Percentiles rank a stretch among this genome's conserved stretches.
These are phyloP conservation scores for Aspidapion aeneum DNA, from an alignment of 2,888 invertebrate species.

Conservation along the genomic window DNA sequence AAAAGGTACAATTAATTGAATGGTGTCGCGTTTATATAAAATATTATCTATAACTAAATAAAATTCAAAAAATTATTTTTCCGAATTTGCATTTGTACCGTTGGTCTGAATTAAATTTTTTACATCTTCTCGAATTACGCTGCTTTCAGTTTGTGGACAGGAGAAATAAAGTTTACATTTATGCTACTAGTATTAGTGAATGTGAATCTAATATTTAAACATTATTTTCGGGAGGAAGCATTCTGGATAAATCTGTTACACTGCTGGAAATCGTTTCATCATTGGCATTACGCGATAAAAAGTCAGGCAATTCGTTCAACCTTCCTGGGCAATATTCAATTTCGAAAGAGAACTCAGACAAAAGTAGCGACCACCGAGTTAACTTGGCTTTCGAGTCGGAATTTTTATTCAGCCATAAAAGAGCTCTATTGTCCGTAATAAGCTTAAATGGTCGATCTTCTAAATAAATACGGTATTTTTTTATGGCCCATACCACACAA, in stretches of 20 bases:
- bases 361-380: no score
- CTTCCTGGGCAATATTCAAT: constrained; percentile 25
- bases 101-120: no score
- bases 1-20: constrained; percentile 2
- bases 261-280: not conserved
- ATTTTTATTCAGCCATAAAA: no score
- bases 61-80: not conserved
- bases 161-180: not conserved
- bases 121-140: not conserved
- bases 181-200: not conserved
- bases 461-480: no score
- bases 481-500: no score
- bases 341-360: no score
- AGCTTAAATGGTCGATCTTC: no score
- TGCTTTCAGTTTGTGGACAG: not conserved
- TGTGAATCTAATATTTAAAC: no score
- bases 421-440: no score
- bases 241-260: not conserved
- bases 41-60: not conserved
- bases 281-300: constrained; percentile 12
- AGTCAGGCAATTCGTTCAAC: constrained; percentile 21
- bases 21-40: not conserved
- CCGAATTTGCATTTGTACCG: no score
- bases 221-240: constrained; percentile 6
- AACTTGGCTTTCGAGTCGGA: no score